Evolutionary conservation across 2,797 vertebrate species (phyloP).

Genomic region (Erithacus rubecula): DNA sequence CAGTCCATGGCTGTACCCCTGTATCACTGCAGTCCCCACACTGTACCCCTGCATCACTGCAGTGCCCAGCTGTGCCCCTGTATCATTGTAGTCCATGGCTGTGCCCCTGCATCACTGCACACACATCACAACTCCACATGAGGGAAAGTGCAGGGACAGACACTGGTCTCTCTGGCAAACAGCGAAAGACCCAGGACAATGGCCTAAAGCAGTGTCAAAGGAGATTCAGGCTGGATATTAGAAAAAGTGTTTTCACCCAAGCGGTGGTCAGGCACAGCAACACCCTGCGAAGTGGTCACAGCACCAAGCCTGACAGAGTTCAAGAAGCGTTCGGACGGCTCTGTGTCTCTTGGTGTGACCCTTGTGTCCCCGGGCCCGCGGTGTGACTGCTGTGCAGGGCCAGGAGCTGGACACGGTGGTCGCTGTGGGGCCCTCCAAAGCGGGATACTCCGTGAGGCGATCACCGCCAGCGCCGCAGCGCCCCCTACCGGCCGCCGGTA

Average conservation of each 20-base stretch:
- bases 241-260: background rate
- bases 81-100: background rate
- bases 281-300: background rate
- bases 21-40: too few relatives aligned
- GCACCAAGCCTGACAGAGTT: background rate
- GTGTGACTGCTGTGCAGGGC: fast-evolving
- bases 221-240: background rate
- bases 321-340: background rate
- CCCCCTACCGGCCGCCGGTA: background rate
- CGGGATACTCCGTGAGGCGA: fast-evolving
- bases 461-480: background rate
- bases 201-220: background rate
- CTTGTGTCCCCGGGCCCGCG: too few relatives aligned
- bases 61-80: background rate
- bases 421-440: fast-evolving
- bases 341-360: background rate
- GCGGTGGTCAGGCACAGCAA: too few relatives aligned
- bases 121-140: background rate
- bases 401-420: fast-evolving
- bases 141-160: background rate
- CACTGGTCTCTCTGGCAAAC: background rate
- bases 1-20: too few relatives aligned
- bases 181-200: background rate
- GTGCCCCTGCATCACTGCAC: background rate
- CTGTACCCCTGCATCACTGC: too few relatives aligned